Conservation (phyloP, 2,888 invertebrate species). For the Eupithecia pulchellata region DNA sequence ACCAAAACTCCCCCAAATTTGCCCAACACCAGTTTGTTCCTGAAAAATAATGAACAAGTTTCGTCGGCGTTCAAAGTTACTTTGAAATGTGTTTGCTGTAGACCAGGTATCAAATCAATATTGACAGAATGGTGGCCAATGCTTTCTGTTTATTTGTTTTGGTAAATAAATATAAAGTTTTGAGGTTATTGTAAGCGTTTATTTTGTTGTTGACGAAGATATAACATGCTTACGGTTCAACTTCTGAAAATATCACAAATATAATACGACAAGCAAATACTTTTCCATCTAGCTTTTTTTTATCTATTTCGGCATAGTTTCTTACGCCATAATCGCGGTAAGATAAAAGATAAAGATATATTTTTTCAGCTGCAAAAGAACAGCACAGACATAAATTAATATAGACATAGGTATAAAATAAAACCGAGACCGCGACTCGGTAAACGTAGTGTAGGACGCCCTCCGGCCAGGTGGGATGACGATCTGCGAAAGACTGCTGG, state of each 20-base stretch:
- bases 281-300: background rate
- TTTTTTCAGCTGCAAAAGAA: too few species aligned
- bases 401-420: too few species aligned
- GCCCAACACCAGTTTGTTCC: conserved; percentile 34
- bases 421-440: too few species aligned
- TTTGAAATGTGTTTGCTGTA: conserved; percentile 33
- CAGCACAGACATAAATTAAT: too few species aligned
- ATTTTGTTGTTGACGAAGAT: background rate
- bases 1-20: conserved; percentile 45
- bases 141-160: conserved; percentile 8
- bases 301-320: too few species aligned
- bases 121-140: conserved; percentile 18
- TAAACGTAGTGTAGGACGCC: too few species aligned
- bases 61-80: conserved; percentile 36
- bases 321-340: background rate
- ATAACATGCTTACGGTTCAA: background rate
- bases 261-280: background rate
- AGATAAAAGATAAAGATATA: too few species aligned
- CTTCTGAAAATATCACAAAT: too few species aligned
- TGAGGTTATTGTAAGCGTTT: background rate
- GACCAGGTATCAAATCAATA: conserved; percentile 31
- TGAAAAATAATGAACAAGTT: conserved; percentile 46
- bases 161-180: conserved; percentile 6
- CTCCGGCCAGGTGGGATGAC: too few species aligned
- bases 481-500: too few species aligned